Evolutionary conservation across 1,140 invertebrate species (phyloP).

Genomic region (Metaphire vulgaris): DNA sequence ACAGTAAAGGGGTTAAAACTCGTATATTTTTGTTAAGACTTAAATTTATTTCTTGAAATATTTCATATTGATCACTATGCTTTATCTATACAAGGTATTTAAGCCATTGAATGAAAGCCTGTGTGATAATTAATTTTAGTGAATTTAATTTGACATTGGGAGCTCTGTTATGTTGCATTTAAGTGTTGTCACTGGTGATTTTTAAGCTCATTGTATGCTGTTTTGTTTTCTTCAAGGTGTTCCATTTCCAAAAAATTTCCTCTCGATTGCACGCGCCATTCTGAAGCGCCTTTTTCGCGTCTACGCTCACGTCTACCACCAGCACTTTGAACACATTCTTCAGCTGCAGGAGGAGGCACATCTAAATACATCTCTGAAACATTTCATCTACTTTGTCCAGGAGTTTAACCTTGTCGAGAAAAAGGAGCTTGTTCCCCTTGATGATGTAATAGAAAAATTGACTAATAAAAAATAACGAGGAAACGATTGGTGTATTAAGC

Average conservation of each 20-base stretch:
- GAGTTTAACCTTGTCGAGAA: slow-evolving; percentile 96
- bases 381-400: slow-evolving; percentile 99
- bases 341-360: slow-evolving; percentile 97
- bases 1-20: no score
- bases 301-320: slow-evolving; percentile 99
- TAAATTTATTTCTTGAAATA: no score
- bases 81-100: no score
- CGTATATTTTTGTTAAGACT: no score
- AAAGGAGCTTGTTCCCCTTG: slow-evolving; percentile 88
- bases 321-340: slow-evolving; percentile 96
- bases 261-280: slow-evolving; percentile 94
- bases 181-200: no score
- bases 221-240: slow-evolving; percentile 78
- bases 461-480: slow-evolving; percentile 52
- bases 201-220: no score
- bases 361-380: slow-evolving; percentile 99
- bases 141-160: no score
- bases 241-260: slow-evolving; percentile 96
- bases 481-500: no score
- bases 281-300: slow-evolving; percentile 94
- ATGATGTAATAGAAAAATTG: slow-evolving; percentile 94
- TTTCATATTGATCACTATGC: no score
- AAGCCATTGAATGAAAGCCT: no score
- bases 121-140: no score
- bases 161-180: no score